These are phyloP conservation scores for Gallinago jamesoni DNA, from an alignment of 2,113 vertebrate genomes.

Conservation along the genomic window DNA sequence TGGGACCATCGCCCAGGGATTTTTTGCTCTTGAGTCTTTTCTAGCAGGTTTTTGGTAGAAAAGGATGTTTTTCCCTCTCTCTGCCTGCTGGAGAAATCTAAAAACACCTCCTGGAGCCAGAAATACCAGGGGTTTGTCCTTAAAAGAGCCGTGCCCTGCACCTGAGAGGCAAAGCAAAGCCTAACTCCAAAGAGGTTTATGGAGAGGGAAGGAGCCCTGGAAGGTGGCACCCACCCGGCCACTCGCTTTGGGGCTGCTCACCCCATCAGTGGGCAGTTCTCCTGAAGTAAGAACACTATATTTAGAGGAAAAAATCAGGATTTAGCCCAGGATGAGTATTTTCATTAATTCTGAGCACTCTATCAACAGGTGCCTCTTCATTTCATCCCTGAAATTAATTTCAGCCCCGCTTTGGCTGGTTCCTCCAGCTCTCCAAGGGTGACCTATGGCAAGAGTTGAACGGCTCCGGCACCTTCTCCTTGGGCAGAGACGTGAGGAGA, in stretches of 20 bases:
- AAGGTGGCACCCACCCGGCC: not conserved
- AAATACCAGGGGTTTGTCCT: not conserved
- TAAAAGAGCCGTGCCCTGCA: not conserved
- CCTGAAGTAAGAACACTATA: not conserved
- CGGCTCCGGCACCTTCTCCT: not conserved
- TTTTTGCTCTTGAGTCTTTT: not conserved
- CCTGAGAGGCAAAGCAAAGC: not conserved
- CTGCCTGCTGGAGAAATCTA: not conserved
- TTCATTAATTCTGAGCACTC: not conserved
- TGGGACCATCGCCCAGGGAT: rapidly evolving
- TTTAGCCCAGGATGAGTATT: not conserved
- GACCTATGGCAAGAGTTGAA: not conserved
- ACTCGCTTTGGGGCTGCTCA: not conserved
- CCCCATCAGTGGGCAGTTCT: not conserved
- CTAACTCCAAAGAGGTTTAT: not conserved
- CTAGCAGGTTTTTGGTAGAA: not conserved
- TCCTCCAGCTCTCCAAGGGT: too few species aligned
- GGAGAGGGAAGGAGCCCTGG: not conserved
- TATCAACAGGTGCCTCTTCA: not conserved
- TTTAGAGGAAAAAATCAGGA: too few species aligned
- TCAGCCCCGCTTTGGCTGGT: not conserved
- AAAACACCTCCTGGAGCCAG: not conserved
- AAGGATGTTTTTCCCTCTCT: not conserved
- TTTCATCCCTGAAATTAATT: too few species aligned
- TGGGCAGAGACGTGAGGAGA: not conserved